phyloP scores from a whole-genome alignment of 2,113 vertebrate genomes.

The Peucedramus taeniatus region DNA sequence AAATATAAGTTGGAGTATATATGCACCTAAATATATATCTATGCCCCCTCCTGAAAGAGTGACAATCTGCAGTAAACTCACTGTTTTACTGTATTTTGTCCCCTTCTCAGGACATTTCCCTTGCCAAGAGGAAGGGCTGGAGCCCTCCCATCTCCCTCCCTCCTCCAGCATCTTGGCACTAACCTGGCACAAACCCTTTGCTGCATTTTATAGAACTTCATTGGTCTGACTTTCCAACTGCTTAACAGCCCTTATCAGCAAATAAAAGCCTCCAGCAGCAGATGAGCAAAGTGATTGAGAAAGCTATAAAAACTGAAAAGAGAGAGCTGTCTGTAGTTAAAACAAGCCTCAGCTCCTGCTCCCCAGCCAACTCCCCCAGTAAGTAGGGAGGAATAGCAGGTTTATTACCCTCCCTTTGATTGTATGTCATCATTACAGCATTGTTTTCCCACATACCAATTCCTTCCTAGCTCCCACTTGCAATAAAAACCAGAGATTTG shows the following conservation, averaged over 20 bases:
- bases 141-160: background rate
- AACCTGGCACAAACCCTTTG: background rate
- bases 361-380: slow-evolving; percentile 35
- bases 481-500: slow-evolving; percentile 42
- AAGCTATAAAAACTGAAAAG: slow-evolving; percentile 55
- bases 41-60: background rate
- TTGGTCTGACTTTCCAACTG: slow-evolving; percentile 47
- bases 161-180: background rate
- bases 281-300: slow-evolving; percentile 57
- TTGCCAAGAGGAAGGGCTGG: background rate
- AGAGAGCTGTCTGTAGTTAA: slow-evolving; percentile 48
- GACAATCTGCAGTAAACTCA: background rate
- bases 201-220: slow-evolving; percentile 9
- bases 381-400: slow-evolving; percentile 45
- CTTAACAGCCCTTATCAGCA: slow-evolving; percentile 57
- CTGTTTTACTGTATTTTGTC: background rate
- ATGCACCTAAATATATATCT: background rate
- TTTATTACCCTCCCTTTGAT: slow-evolving; percentile 61
- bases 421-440: slow-evolving; percentile 58
- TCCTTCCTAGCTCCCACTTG: slow-evolving; percentile 31
- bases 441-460: slow-evolving; percentile 52
- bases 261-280: slow-evolving; percentile 64
- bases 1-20: background rate
- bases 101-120: background rate
- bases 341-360: slow-evolving; percentile 26